Conservation (phyloP, 2,888 invertebrate genomes). For the Timandra comae region DNA sequence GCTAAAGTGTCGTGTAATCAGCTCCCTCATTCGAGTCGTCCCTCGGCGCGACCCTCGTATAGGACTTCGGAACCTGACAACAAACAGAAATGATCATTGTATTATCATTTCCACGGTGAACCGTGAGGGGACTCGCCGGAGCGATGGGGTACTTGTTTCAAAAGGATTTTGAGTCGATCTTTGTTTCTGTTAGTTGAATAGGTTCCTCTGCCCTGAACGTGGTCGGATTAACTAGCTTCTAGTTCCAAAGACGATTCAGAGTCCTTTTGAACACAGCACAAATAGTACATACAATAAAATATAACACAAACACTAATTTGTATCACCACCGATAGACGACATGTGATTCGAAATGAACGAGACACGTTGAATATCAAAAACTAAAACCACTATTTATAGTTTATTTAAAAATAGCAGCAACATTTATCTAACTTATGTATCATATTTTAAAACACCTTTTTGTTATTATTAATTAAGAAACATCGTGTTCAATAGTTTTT, state of each 20-base stretch:
- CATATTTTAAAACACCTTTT: too few species aligned
- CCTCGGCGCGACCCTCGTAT: slow-evolving; percentile 53
- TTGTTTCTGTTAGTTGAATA: slow-evolving; percentile 74
- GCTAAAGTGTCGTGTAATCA: slow-evolving; percentile 20
- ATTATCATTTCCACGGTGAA: slow-evolving; percentile 63
- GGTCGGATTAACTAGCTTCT: slow-evolving; percentile 38
- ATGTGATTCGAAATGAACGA: too few species aligned
- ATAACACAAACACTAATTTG: slow-evolving; percentile 11
- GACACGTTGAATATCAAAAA: too few species aligned
- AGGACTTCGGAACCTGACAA: slow-evolving; percentile 78
- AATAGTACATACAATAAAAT: slow-evolving; percentile 15
- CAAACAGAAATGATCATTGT: slow-evolving; percentile 77
- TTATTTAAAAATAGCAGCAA: too few species aligned
- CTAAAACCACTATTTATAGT: too few species aligned
- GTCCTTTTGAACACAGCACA: slow-evolving; percentile 72
- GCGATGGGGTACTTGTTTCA: slow-evolving; percentile 46
- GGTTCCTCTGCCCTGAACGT: slow-evolving; percentile 68
- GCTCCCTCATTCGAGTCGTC: slow-evolving; percentile 41
- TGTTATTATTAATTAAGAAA: too few species aligned
- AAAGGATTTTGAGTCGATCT: slow-evolving; percentile 77
- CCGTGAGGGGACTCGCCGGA: slow-evolving; percentile 26
- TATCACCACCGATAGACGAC: too few species aligned
- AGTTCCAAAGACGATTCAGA: slow-evolving; percentile 73
- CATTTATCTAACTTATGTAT: too few species aligned
- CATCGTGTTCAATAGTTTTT: too few species aligned